phyloP scores from a whole-genome alignment of 2,113 vertebrate genomes.

The Chaetodon auriga region DNA sequence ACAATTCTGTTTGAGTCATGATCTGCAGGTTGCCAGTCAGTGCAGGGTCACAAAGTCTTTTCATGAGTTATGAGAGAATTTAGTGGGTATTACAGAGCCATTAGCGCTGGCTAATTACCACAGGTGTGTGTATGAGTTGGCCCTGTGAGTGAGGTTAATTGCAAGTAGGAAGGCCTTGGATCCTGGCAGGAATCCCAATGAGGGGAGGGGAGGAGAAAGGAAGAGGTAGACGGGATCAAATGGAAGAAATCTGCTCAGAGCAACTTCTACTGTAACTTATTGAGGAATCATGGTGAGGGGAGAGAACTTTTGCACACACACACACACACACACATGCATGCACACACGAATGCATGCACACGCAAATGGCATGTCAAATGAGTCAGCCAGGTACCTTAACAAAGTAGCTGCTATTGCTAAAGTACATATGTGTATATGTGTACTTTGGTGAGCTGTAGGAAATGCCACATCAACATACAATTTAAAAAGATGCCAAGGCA shows the following conservation, averaged over 20 bases:
- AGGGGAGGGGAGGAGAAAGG: constrained; percentile 14
- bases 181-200: constrained; percentile 29
- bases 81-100: constrained; percentile 69
- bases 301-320: too few relatives aligned
- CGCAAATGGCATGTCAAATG: too few relatives aligned
- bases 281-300: too few relatives aligned
- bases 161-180: constrained; percentile 68
- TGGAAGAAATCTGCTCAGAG: constrained; percentile 54
- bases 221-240: constrained; percentile 38
- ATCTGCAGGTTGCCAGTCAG: constrained; percentile 55
- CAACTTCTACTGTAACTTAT: constrained; percentile 15
- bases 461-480: too few relatives aligned
- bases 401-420: too few relatives aligned
- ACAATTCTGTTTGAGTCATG: constrained; percentile 64
- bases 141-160: constrained; percentile 81
- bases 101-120: constrained; percentile 73
- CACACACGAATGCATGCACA: too few relatives aligned
- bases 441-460: too few relatives aligned
- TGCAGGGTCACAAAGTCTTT: constrained; percentile 67
- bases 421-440: too few relatives aligned
- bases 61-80: constrained; percentile 76
- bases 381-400: too few relatives aligned
- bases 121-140: constrained; percentile 60
- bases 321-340: too few relatives aligned
- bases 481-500: too few relatives aligned